Conservation (phyloP, 2,888 invertebrate species). For the Hirtodrosophila alboralis region DNA sequence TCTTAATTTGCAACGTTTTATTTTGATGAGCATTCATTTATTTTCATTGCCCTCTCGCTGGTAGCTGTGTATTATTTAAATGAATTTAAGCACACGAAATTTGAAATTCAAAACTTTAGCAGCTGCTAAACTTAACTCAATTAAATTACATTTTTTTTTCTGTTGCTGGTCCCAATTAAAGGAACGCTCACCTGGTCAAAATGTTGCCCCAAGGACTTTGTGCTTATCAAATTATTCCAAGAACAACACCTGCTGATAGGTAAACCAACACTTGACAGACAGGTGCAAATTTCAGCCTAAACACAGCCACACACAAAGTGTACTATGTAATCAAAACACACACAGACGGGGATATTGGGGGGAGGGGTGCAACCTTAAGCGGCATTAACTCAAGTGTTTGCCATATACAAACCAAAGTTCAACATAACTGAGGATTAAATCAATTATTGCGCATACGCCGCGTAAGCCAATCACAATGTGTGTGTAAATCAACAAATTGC, state of each 20-base stretch:
- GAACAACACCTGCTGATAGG: slow-evolving; percentile 9
- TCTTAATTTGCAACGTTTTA: slow-evolving; percentile 78
- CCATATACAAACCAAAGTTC: slow-evolving; percentile 19
- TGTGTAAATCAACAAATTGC: slow-evolving; percentile 19
- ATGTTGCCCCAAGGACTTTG: too few relatives aligned
- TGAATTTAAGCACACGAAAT: slow-evolving; percentile 45
- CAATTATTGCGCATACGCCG: slow-evolving; percentile 52
- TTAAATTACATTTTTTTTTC: slow-evolving; percentile 15
- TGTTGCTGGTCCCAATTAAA: slow-evolving; percentile 23
- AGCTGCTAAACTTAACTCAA: slow-evolving; percentile 34
- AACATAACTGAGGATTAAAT: slow-evolving; percentile 3
- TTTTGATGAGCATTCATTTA: slow-evolving; percentile 76
- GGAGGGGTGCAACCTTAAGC: background rate
- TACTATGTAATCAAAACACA: too few relatives aligned
- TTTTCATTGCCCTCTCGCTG: slow-evolving; percentile 64
- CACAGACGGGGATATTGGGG: too few relatives aligned
- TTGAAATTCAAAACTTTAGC: slow-evolving; percentile 31
- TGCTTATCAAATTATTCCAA: background rate
- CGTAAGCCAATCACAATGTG: slow-evolving; percentile 19
- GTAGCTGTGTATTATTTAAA: slow-evolving; percentile 38
- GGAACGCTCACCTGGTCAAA: slow-evolving; percentile 5
- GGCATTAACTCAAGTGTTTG: slow-evolving; percentile 19
- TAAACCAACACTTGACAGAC: slow-evolving; percentile 17
- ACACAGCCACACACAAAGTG: background rate
- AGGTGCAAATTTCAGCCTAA: slow-evolving; percentile 10